Evolutionary conservation across 2,113 vertebrate species (phyloP).

Genomic region (Cynopterus brachyotis): DNA sequence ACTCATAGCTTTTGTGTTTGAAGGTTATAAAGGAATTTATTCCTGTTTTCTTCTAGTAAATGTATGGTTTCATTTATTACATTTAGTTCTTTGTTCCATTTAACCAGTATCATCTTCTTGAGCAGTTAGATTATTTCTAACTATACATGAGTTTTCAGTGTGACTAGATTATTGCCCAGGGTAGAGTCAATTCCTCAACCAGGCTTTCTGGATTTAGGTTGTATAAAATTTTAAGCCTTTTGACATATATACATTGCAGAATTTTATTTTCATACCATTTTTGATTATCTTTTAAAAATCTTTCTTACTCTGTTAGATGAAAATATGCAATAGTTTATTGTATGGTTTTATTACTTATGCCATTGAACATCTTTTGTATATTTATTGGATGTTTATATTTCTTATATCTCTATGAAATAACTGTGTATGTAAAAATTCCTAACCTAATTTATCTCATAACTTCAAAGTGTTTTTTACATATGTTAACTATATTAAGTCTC

Average conservation of each 20-base stretch:
- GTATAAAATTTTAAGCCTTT: background rate
- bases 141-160: background rate
- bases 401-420: slow-evolving; percentile 2
- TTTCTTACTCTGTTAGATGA: background rate
- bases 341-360: background rate
- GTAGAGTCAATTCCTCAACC: background rate
- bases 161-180: background rate
- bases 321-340: background rate
- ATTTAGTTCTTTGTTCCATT: background rate
- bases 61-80: background rate
- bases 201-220: background rate
- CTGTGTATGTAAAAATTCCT: background rate
- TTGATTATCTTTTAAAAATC: background rate
- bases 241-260: background rate
- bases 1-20: background rate
- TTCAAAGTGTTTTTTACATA: background rate
- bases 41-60: background rate
- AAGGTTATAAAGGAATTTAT: background rate
- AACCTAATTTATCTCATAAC: background rate
- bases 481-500: background rate
- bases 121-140: background rate
- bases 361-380: background rate
- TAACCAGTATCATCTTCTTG: background rate
- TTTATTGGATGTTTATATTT: background rate
- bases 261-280: background rate